These are phyloP conservation scores for Drosophila trichaetosa DNA, from an alignment of 2,888 invertebrate genomes.

Conservation along the genomic window DNA sequence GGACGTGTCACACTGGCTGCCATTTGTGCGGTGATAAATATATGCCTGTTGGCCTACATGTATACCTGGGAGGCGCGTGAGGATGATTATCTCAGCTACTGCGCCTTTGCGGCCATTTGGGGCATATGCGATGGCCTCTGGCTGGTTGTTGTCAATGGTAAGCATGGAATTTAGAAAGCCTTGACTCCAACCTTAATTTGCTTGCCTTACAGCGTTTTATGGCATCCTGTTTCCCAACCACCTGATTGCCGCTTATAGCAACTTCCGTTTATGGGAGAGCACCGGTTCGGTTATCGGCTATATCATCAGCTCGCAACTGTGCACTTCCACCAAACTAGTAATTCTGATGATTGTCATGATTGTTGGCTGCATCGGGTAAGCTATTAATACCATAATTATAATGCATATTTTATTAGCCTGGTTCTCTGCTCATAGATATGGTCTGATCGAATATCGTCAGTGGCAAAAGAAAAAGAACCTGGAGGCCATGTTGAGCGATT, in stretches of 20 bases:
- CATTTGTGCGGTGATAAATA: constrained; percentile 90
- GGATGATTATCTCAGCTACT: constrained; percentile 89
- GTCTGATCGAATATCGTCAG: constrained; percentile 81
- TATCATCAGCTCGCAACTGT: constrained; percentile 91
- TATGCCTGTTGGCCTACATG: constrained; percentile 89
- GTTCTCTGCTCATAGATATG: constrained; percentile 69
- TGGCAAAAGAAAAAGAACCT: constrained; percentile 75
- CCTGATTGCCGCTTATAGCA: constrained; percentile 96
- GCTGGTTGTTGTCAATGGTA: constrained; percentile 96
- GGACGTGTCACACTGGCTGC: constrained; percentile 93
- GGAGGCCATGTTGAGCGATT: constrained; percentile 70
- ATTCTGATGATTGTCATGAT: constrained; percentile 89
- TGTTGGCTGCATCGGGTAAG: constrained; percentile 91
- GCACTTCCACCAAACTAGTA: constrained; percentile 90
- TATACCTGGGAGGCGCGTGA: constrained; percentile 90
- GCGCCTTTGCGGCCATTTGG: constrained; percentile 93
- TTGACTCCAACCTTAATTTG: background rate
- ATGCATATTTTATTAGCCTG: background rate
- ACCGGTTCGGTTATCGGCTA: constrained; percentile 95
- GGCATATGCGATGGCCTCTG: constrained; percentile 95
- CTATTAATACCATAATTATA: constrained; percentile 2
- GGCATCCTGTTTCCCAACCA: constrained; percentile 93
- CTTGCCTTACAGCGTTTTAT: constrained; percentile 88
- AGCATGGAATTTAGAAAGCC: constrained; percentile 69
- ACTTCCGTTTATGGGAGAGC: constrained; percentile 96